Base-by-base conservation (phyloP, 30 jellyfish, hydroid and myxozoan species). In the Mastigias papua region DNA sequence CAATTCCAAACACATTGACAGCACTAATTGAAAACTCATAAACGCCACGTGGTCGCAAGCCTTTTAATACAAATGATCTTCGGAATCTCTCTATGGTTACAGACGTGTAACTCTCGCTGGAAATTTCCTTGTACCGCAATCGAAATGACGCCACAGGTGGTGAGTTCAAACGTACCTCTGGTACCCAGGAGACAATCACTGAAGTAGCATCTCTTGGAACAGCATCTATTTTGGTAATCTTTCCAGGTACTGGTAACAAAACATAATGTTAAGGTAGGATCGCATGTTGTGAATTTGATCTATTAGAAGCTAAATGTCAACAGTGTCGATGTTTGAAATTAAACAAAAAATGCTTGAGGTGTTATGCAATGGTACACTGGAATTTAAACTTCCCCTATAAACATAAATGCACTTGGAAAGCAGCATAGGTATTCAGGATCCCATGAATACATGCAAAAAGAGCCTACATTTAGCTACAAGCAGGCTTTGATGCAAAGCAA, bases 61-160 rank as follows among this genome's bases (percentile, higher is more conserved):
- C 34, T 11, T 26, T 35, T 1, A 77, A 33, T 34, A 77, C 62
- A 58, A 35, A 51, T 11, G 88, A 77, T 17, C 88, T 33, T 0
- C 1, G 17, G 22, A n/a, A 42, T 34, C 77, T 49, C 17, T 20
- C 4, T 51, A 77, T 23, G 23, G 21, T 7, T 0, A 54, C 46
- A 1, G 34, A 7, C 50, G 57, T 27, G 61, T 77, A 23, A 27
- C 1, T 33, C 10, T 20, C 78, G 48, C 62, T 62, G 31, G 77
- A 19, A 13, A 77, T 10, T 17, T 58, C 74, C 60, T 31, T 54
- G 48, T 7, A 77, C 6, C 20, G 58, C 64, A 77, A 46, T 58
- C 6, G 9, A 34, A 77, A 77, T 31, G 88, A 77, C 74, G 35
- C 27, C 46, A 58, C 65, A 42, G 88, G 88, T 28, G 76, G 77